phyloP scores from a whole-genome alignment of 2,113 vertebrate genomes.

The Ibidorhyncha struthersii region DNA sequence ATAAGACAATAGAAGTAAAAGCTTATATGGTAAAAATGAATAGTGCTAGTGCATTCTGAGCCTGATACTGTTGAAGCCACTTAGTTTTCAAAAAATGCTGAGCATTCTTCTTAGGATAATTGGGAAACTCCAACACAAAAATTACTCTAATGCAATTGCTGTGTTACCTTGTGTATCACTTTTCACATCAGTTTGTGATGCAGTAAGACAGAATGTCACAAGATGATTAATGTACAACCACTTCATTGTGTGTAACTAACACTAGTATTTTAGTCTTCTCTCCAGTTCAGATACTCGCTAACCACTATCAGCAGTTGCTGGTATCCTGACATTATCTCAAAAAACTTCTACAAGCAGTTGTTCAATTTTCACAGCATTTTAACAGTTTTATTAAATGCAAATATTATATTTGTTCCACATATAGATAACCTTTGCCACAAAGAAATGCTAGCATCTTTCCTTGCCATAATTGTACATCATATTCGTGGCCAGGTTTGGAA shows the following conservation, averaged over 20 bases:
- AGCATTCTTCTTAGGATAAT: background rate
- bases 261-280: background rate
- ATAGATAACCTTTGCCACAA: too few relatives aligned
- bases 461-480: too few relatives aligned
- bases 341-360: too few relatives aligned
- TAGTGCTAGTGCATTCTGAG: background rate
- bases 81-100: background rate
- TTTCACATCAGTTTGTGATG: background rate
- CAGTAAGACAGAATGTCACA: background rate
- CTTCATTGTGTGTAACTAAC: background rate
- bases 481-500: too few relatives aligned
- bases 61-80: background rate
- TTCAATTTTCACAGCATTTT: too few relatives aligned
- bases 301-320: background rate
- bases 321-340: too few relatives aligned
- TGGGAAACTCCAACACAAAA: background rate
- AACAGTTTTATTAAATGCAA: too few relatives aligned
- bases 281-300: background rate
- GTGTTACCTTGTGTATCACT: background rate
- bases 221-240: background rate
- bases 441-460: too few relatives aligned
- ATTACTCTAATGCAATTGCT: background rate
- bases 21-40: background rate
- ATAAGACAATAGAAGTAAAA: background rate
- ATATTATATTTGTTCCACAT: too few relatives aligned